These are phyloP conservation scores for Chlorodrepanis virens DNA, from an alignment of 2,113 vertebrate genomes.

Conservation along the genomic window DNA sequence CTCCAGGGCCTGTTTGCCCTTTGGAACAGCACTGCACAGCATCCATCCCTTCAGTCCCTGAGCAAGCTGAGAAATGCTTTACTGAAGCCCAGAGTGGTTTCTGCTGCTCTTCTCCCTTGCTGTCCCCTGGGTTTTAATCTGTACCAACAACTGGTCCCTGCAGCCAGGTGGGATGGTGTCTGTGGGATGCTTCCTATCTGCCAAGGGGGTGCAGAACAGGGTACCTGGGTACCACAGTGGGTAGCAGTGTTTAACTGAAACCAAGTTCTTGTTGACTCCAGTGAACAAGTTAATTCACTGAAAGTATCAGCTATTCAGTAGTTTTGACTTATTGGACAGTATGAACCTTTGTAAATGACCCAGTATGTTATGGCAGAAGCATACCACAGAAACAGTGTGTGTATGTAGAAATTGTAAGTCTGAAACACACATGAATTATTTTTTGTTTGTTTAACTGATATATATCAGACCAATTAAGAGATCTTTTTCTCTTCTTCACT, in stretches of 20 bases:
- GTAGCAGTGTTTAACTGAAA: neutral
- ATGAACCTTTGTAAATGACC: neutral
- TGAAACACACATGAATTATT: neutral
- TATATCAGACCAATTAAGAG: neutral
- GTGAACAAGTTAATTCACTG: neutral
- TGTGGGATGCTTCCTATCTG: neutral
- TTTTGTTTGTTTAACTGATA: neutral
- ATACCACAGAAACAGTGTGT: neutral
- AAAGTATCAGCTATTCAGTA: neutral
- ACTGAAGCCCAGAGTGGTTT: neutral
- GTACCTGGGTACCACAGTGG: rapidly evolving
- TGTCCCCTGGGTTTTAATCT: neutral
- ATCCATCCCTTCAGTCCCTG: neutral
- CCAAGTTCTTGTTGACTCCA: neutral
- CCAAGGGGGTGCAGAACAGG: neutral
- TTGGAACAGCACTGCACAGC: neutral
- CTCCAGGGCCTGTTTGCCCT: neutral
- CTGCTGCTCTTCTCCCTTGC: neutral
- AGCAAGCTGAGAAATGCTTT: neutral
- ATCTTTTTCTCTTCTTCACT: neutral
- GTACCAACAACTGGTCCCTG: neutral
- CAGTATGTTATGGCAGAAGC: neutral
- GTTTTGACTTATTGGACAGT: neutral
- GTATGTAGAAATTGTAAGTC: neutral
- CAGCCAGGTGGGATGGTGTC: neutral